Evolutionary conservation across 2,888 invertebrate species (phyloP), one percentile per base, ranked within the genome.

Genomic region (Sisyra nigra): DNA sequence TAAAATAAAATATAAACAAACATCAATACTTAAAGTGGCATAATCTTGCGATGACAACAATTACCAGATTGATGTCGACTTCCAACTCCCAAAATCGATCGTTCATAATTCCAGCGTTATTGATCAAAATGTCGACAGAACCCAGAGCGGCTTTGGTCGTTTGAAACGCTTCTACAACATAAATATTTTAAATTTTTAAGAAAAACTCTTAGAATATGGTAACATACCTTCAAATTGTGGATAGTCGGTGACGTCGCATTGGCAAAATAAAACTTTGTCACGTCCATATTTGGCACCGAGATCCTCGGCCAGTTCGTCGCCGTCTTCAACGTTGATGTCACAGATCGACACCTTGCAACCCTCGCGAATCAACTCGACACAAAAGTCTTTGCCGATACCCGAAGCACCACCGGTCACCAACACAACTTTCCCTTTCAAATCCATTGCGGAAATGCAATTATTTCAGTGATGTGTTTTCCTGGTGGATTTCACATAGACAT

Each of bases 71-170:
- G 42, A 61, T 53, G 7, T 57, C 80, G 30, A 82, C 76, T 62
- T 80, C 75, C 10, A 80, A 63, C 55, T 81, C 79, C 80, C 81
- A 82, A 53, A 79, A 74, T 51, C 78, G 65, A 55, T 82, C 81
- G 56, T 80, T 80, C 74, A 81, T 76, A 32, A 82, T 76, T 4
- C 83, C 84, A 9, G 84, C 84, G 59, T 84, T 84, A 61, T 84
- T 82, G 48, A 83, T 72, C 10, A 84, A 80, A 48, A 85, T 79
- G 57, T 84, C 83, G 50, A 84, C 65, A 37, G 75, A 70, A 40
- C 81, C 83, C 52, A 79, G 76, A 48, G 75, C 74, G 19, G 79
- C 71, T 54, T 79, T 70, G 18, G 81, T 80, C 55, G 74, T 75
- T 57, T 78, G 76, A 56, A 81, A 82, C 13, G 81, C 76, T 63